Base-by-base conservation (phyloP, 2,888 invertebrate genomes). In the Tetanocera ferruginea region DNA sequence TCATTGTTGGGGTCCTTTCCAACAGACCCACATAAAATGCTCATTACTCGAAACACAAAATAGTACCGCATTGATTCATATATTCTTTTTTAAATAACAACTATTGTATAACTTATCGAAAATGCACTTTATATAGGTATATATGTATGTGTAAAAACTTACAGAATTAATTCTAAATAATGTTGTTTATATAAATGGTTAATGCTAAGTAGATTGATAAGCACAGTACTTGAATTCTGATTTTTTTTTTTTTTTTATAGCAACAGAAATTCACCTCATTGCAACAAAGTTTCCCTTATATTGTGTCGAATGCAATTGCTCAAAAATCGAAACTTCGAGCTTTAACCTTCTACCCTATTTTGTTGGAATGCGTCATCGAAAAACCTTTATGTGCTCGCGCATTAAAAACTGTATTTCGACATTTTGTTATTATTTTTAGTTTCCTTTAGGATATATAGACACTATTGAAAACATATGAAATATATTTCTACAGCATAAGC, bases 1-100 rank as follows among this genome's bases (percentile, higher is more conserved):
- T 90, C 89, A 90, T 90, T 87, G 89, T 89, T 88, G 89, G 89
- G 89, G 89, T 52, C 66, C 51, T 52, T 52, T 43, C 51, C 55
- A 66, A 64, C 64, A 51, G 66, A 75, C 64, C 64, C 52, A 34
- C 66, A 34, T 49, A 49, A 25, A 25, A 55, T 70, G 62, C 51
- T 55, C 66, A 64, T 75, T 75, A 66, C 64, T 28, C 52, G 55
- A 28, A 51, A 5, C 8, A 25, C 52, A 28, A 70, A 70, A 70
- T 23, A 23, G 11, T 28, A 25, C 25, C 62, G 31, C 28, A 28
- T 25, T 55, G 55, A 23, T 55, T 55, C 19, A 52, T 52, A 19
- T 23, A 43, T 55, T 55, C 19, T 55, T 51, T 19, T 43, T 37
- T 8, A 37, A 37, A 8, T 37, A 6, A 2, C 6, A 43, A 43